Conservation (phyloP, 2,797 vertebrate species). For the Intellagama lesueurii region DNA sequence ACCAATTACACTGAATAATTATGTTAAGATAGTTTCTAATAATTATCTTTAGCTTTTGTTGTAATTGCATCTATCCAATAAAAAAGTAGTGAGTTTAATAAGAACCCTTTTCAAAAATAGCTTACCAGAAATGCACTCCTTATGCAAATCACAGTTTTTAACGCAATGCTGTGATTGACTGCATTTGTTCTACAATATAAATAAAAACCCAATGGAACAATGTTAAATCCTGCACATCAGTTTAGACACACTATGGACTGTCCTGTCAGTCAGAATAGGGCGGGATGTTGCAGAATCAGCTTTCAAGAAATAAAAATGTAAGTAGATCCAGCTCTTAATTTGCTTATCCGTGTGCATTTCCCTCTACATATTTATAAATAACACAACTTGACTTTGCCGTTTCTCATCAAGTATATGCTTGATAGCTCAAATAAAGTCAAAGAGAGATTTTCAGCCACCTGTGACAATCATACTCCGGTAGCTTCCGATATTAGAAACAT, state of each 20-base stretch:
- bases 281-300: background rate
- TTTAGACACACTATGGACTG: background rate
- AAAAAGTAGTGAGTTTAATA: background rate
- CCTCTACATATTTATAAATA: background rate
- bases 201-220: background rate
- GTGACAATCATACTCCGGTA: background rate
- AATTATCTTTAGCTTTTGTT: constrained; percentile 46
- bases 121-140: constrained; percentile 23
- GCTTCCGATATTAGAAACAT: constrained; percentile 19
- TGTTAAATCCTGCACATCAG: background rate
- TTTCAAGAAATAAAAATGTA: constrained; percentile 8
- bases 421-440: background rate
- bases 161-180: constrained; percentile 42
- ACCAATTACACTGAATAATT: constrained; percentile 57
- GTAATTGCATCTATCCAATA: constrained; percentile 45
- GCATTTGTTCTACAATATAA: constrained; percentile 7
- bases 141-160: constrained; percentile 14
- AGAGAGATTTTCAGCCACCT: background rate
- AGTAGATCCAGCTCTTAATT: background rate
- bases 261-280: background rate
- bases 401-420: background rate
- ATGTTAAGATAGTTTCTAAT: constrained; percentile 58
- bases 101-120: constrained; percentile 5
- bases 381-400: background rate
- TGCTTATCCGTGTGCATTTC: background rate